Evolutionary conservation across 2,888 invertebrate species (phyloP), one percentile per base, ranked within the genome.

Genomic region (Drosophila planitibia): DNA sequence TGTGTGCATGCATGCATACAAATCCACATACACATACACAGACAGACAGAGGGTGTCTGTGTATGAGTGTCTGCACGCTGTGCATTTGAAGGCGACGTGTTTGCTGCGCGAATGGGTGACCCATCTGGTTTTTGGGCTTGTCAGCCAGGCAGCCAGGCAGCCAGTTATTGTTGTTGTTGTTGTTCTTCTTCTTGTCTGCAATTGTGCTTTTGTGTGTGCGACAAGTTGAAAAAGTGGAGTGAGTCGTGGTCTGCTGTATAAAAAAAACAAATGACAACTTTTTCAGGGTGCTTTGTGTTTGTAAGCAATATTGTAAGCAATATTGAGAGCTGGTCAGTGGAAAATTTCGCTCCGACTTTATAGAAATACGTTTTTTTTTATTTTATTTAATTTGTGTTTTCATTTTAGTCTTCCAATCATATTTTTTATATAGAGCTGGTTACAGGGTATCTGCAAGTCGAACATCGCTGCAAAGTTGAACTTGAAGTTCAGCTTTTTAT

Each of bases 61-160:
- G 49, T 69, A 33, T 57, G 25, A 10, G 39, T 39, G 33, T 51
- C 28, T 35, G 39, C n/a, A 57, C 54, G 41, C 51, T 68, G 53
- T 67, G 28, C 69, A 69, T 35, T 57, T 68, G 49, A 59, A 58
- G 33, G 67, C 76, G 70, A 78, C 55, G 64, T 74, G 69, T 65
- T 35, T 74, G 47, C 61, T 37, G 68, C 63, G 67, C 62, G 61
- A 79, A 55, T 79, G 77, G 62, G 62, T 70, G 75, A 74, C 79
- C 77, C 80, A 74, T 79, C 80, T 79, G 75, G 75, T 74, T 74
- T 76, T 47, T 47, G 63, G 76, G 74, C 79, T 64, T 66, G 79
- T 66, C 73, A 65, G 66, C 35, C 52, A 60, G 52, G 22, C 59
- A 60, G 58, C 32, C 54, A 55, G 73, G 22, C 59, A 60, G 58